These are phyloP conservation scores for Orthosia cruda DNA, from an alignment of 2,888 invertebrate genomes.

Conservation along the genomic window DNA sequence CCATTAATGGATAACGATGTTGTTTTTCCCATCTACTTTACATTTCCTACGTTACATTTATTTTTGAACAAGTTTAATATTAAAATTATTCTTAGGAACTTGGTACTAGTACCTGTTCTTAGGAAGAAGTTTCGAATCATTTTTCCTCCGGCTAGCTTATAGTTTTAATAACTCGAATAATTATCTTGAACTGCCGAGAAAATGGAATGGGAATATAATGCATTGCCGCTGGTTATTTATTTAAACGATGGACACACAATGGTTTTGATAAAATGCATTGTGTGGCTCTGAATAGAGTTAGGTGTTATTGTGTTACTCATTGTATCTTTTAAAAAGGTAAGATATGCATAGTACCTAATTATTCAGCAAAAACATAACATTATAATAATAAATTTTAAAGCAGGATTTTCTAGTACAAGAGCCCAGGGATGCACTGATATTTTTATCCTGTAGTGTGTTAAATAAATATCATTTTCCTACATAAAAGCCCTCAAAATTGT, in stretches of 20 bases:
- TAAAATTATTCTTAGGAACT: conserved; percentile 68
- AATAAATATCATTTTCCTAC: background rate
- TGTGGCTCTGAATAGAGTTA: background rate
- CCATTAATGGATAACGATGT: conserved; percentile 76
- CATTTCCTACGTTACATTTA: conserved; percentile 66
- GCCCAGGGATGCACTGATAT: no score
- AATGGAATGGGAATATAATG: conserved; percentile 26
- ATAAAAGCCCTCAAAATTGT: background rate
- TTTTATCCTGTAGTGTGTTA: no score
- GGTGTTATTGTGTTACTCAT: background rate
- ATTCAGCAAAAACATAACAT: no score
- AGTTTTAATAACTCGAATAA: conserved; percentile 60
- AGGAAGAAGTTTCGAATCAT: conserved; percentile 64
- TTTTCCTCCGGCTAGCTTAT: conserved; percentile 56
- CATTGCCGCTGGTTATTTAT: conserved; percentile 6
- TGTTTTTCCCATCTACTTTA: conserved; percentile 78
- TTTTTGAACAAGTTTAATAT: conserved; percentile 68
- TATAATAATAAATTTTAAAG: no score
- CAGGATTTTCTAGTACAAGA: no score
- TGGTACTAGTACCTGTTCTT: conserved; percentile 58
- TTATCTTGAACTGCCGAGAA: conserved; percentile 48
- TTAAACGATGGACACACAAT: background rate
- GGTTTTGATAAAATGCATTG: background rate
- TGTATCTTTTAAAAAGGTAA: background rate
- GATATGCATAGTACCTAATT: background rate